A percentile compares a stretch with the other conserved stretches of the same genome.
Conservation (phyloP, 2,888 invertebrate species). For the Euproctis similis region DNA sequence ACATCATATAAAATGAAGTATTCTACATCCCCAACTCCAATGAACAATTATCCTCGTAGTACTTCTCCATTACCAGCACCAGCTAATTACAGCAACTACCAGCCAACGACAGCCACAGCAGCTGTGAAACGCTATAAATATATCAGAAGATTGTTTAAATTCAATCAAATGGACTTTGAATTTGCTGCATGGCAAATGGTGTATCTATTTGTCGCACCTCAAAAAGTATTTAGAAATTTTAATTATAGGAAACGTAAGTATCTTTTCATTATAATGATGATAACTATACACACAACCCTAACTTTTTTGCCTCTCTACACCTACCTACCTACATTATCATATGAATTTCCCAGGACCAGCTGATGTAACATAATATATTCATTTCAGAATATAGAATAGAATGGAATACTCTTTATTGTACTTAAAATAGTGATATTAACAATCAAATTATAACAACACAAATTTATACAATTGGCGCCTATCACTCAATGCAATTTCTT, state of each 20-base stretch:
- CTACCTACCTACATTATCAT: too few species aligned
- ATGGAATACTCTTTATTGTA: too few species aligned
- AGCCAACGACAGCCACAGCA: conserved; percentile 83
- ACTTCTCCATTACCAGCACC: conserved; percentile 82
- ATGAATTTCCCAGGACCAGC: too few species aligned
- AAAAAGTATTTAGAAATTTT: conserved; percentile 98
- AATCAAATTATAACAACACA: too few species aligned
- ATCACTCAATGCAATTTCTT: too few species aligned
- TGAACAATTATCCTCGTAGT: conserved; percentile 67
- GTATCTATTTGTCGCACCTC: conserved; percentile 94
- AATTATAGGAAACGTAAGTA: conserved; percentile 96
- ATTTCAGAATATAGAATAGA: too few species aligned
- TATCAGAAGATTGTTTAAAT: conserved; percentile 87
- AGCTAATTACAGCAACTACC: conserved; percentile 78
- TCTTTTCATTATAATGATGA: too few species aligned
- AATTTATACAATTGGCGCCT: too few species aligned
- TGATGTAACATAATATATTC: too few species aligned
- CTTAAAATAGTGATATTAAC: too few species aligned
- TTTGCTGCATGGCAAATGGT: conserved; percentile 99
- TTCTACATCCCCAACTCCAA: conserved; percentile 77
- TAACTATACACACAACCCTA: too few species aligned
- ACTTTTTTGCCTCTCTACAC: too few species aligned
- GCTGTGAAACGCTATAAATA: conserved; percentile 93
- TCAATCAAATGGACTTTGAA: conserved; percentile 99
- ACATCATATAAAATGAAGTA: conserved; percentile 67